Conservation (phyloP, 2,113 vertebrate species). For the Motacilla alba region DNA sequence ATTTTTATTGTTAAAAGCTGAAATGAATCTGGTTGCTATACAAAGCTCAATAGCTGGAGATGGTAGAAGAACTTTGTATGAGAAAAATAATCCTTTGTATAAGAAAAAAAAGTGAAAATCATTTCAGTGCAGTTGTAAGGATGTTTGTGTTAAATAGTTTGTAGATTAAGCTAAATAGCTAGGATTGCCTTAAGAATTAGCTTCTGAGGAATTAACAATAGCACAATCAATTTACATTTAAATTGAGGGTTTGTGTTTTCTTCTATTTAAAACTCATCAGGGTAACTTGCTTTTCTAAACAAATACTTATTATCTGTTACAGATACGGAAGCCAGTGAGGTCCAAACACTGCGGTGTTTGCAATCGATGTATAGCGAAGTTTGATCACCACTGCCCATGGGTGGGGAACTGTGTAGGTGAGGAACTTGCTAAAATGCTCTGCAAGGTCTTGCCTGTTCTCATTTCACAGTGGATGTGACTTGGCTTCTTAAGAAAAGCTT, state of each 20-base stretch:
- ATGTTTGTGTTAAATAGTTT: background rate
- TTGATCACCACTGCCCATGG: slow-evolving; percentile 98
- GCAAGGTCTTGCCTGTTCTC: background rate
- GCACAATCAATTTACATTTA: background rate
- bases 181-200: background rate
- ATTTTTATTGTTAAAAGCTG: background rate
- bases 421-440: slow-evolving; percentile 50
- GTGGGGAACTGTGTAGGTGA: slow-evolving; percentile 99
- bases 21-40: background rate
- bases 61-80: background rate
- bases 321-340: slow-evolving; percentile 98
- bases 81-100: background rate
- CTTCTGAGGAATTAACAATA: background rate
- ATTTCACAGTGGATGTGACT: background rate
- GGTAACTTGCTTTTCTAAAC: background rate
- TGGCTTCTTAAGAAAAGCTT: background rate
- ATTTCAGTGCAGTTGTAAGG: background rate
- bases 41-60: background rate
- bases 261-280: background rate
- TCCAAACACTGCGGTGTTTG: slow-evolving; percentile 99
- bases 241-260: background rate
- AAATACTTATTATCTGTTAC: background rate
- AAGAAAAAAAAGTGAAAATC: background rate
- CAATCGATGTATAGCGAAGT: slow-evolving; percentile 97
- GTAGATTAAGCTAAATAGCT: background rate